A percentile compares a stretch with the other conserved stretches of the same genome.
Conservation (phyloP, 2,113 vertebrate species). For the Anarrhichthys ocellatus region DNA sequence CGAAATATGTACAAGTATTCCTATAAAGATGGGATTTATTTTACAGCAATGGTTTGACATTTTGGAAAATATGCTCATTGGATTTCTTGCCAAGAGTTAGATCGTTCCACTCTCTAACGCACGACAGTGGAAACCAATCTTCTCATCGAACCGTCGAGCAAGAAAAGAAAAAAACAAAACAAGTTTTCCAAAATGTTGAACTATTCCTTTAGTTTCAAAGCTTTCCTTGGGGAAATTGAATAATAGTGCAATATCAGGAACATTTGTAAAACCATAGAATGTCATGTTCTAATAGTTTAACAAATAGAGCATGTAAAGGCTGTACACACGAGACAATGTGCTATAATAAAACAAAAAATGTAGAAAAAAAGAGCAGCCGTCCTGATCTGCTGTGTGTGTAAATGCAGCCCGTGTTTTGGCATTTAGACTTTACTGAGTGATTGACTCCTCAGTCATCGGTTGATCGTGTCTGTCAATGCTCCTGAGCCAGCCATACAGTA, state of each 20-base stretch:
- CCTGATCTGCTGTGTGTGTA: constrained; percentile 11
- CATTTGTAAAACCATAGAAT: not conserved
- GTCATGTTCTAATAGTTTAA: not conserved
- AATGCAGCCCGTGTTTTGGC: constrained; percentile 57
- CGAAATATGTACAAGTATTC: not conserved
- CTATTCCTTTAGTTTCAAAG: not conserved
- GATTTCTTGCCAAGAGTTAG: not conserved
- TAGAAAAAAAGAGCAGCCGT: not conserved
- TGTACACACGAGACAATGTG: not conserved
- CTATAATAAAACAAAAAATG: not conserved
- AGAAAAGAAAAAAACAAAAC: not conserved
- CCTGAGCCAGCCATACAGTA: constrained; percentile 20
- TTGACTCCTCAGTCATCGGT: constrained; percentile 33
- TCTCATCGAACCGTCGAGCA: not conserved
- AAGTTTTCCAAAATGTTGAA: not conserved
- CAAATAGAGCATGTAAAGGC: not conserved
- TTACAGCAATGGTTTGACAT: not conserved
- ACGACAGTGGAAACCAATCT: not conserved
- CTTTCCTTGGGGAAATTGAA: not conserved
- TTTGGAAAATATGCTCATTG: not conserved
- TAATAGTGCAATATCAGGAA: not conserved
- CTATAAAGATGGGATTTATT: not conserved
- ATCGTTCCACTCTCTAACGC: not conserved
- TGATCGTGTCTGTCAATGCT: constrained; percentile 14
- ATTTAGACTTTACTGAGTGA: constrained; percentile 20